A percentile compares a stretch with the other conserved stretches of the same genome.
Evolutionary conservation across 2,888 invertebrate genomes (phyloP).

Genomic region (Thumatha senex): DNA sequence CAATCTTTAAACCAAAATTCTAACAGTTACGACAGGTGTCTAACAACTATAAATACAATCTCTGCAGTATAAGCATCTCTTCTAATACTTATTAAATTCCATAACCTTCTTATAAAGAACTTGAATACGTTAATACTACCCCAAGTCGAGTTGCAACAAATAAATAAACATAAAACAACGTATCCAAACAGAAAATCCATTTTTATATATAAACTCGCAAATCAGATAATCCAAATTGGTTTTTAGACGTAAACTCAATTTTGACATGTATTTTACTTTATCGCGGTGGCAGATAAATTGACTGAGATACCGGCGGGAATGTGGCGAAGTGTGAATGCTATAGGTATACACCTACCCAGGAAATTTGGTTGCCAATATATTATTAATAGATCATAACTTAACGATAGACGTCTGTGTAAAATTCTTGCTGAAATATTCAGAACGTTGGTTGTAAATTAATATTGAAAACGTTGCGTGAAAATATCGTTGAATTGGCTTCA

Average conservation of each 20-base stretch:
- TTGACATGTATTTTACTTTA: slow-evolving; percentile 77
- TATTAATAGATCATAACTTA: slow-evolving; percentile 23
- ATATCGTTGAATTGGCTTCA: slow-evolving; percentile 1
- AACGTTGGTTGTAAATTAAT: slow-evolving; percentile 9
- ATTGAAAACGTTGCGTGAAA: background rate
- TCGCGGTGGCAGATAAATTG: slow-evolving; percentile 76
- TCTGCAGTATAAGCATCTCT: too few species aligned
- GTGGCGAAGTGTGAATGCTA: slow-evolving; percentile 53
- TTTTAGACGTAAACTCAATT: slow-evolving; percentile 80
- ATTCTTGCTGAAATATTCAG: slow-evolving; percentile 13
- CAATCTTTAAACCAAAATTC: too few species aligned
- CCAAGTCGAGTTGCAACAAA: slow-evolving; percentile 17
- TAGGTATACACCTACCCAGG: slow-evolving; percentile 29
- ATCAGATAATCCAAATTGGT: slow-evolving; percentile 81
- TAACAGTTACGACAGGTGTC: too few species aligned
- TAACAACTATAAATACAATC: too few species aligned
- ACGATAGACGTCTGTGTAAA: slow-evolving; percentile 11
- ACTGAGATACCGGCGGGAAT: slow-evolving; percentile 60
- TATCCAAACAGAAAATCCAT: slow-evolving; percentile 45
- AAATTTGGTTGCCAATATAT: slow-evolving; percentile 28
- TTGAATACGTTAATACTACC: background rate
- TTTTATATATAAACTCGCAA: slow-evolving; percentile 71
- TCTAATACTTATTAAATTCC: too few species aligned
- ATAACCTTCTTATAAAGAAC: background rate
- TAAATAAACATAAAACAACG: slow-evolving; percentile 41